A percentile compares a stretch with the other conserved stretches of the same genome.
Conservation (phyloP, 2,797 vertebrate genomes). For the Strix occidentalis region DNA sequence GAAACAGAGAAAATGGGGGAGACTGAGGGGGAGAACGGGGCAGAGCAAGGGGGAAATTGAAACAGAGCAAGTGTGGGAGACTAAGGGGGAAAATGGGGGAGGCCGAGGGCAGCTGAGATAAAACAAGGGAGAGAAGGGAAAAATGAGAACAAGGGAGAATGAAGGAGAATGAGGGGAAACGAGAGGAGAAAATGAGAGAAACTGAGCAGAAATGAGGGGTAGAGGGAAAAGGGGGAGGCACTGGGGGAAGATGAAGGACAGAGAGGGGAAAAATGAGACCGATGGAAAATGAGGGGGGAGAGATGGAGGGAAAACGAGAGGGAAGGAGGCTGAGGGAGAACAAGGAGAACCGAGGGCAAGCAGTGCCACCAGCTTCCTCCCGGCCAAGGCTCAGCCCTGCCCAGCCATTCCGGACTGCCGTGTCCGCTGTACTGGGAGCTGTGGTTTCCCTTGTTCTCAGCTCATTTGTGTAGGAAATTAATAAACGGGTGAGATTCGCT, state of each 20-base stretch:
- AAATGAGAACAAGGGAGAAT: not conserved
- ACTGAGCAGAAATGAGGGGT: not conserved
- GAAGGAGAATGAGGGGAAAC: not conserved
- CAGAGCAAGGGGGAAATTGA: not conserved
- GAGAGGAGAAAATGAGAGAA: not conserved
- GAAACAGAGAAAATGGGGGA: not conserved
- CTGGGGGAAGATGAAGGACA: not conserved
- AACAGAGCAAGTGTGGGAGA: not conserved
- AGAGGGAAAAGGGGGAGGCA: not conserved
- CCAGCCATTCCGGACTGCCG: not conserved
- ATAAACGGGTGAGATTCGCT: not conserved
- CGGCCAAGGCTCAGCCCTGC: not conserved
- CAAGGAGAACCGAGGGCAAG: not conserved
- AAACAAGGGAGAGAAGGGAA: not conserved
- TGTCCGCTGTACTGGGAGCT: not conserved
- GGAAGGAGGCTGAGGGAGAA: not conserved
- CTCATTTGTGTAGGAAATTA: not conserved
- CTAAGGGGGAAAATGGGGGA: not conserved
- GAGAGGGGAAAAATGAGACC: not conserved
- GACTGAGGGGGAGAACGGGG: too few species aligned
- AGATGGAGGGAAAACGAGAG: not conserved
- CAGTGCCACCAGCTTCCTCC: not conserved
- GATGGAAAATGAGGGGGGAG: not conserved
- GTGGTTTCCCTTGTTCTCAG: not conserved
- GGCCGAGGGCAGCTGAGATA: not conserved